Percentiles rank a stretch among this genome's conserved stretches.
These are phyloP conservation scores for Yoshiicerus persimilis DNA, from an alignment of 1,140 invertebrate genomes.

Conservation along the genomic window DNA sequence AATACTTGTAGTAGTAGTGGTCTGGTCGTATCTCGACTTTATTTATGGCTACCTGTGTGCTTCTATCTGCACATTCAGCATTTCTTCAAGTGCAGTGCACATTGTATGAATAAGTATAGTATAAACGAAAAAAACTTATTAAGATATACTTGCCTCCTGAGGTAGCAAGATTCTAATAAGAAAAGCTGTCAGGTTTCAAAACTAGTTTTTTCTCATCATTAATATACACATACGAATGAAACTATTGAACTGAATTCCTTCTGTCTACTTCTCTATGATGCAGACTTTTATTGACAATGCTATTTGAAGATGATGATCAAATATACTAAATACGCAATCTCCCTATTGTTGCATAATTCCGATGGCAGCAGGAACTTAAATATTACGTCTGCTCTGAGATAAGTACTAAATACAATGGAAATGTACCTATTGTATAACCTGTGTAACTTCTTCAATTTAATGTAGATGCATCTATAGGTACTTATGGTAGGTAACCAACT, in stretches of 20 bases:
- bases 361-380: not conserved
- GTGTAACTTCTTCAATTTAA: not conserved
- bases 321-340: not conserved
- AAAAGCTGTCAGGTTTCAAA: not conserved
- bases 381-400: not conserved
- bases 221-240: not conserved
- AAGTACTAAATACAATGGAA: no score
- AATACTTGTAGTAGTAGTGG: not conserved
- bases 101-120: not conserved
- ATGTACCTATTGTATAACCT: no score
- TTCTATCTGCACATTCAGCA: no score
- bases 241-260: not conserved
- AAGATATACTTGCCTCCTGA: not conserved
- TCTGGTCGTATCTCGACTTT: not conserved
- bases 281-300: conserved; percentile 9
- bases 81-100: not conserved
- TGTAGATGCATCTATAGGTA: no score
- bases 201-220: not conserved
- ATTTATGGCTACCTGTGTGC: not conserved
- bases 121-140: not conserved
- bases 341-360: not conserved
- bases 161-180: not conserved
- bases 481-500: no score
- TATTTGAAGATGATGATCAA: conserved; percentile 14
- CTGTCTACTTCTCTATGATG: not conserved